These are phyloP conservation scores for Apogon talboti DNA, from an alignment of 2,797 vertebrate genomes.

Conservation along the genomic window DNA sequence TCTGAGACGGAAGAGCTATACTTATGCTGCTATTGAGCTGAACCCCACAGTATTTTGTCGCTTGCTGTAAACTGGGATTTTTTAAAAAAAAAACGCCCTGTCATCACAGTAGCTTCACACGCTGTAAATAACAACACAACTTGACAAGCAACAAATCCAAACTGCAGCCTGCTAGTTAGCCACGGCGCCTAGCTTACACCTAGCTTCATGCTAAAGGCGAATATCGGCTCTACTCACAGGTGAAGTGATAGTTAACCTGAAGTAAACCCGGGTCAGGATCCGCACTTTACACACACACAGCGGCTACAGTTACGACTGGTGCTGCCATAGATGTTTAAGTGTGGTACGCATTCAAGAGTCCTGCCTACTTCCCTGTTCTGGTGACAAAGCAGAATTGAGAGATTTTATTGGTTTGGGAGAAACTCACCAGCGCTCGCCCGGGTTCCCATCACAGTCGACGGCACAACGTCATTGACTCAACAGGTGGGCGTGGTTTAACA, in stretches of 20 bases:
- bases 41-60: background rate
- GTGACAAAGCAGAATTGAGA: slow-evolving; percentile 62
- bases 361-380: slow-evolving; percentile 74
- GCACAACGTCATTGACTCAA: slow-evolving; percentile 47
- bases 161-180: slow-evolving; percentile 2
- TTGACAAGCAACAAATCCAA: background rate
- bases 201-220: background rate
- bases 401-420: slow-evolving; percentile 80
- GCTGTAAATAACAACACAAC: slow-evolving; percentile 26
- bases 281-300: slow-evolving; percentile 11
- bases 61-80: background rate
- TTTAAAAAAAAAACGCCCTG: slow-evolving; percentile 32
- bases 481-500: slow-evolving; percentile 41
- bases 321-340: slow-evolving; percentile 14
- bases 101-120: slow-evolving; percentile 18
- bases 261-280: slow-evolving; percentile 12
- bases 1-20: background rate
- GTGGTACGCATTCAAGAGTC: slow-evolving; percentile 7
- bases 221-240: slow-evolving; percentile 60
- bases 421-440: slow-evolving; percentile 84
- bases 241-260: slow-evolving; percentile 36
- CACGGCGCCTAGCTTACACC: slow-evolving; percentile 21
- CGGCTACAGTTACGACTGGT: background rate
- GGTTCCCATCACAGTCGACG: slow-evolving; percentile 74
- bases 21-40: background rate